These are phyloP conservation scores for Parnassius apollo DNA, from an alignment of 2,888 invertebrate species.

Conservation along the genomic window DNA sequence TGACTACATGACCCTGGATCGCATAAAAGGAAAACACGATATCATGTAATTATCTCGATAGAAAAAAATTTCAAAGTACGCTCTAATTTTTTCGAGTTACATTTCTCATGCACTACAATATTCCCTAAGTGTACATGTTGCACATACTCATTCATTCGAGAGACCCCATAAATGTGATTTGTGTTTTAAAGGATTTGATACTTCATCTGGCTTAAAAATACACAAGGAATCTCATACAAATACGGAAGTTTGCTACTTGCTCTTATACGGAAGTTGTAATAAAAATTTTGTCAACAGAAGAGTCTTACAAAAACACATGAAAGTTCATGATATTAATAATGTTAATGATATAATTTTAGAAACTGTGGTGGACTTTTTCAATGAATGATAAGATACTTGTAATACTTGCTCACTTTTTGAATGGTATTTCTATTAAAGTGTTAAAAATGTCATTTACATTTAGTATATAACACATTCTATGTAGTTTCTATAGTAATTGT, in stretches of 20 bases:
- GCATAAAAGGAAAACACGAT: too few relatives aligned
- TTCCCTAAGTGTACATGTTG: conserved; percentile 65
- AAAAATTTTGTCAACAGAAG: conserved; percentile 65
- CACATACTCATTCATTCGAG: conserved; percentile 65
- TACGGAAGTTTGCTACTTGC: conserved; percentile 58
- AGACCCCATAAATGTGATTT: conserved; percentile 68
- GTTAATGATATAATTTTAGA: conserved; percentile 63
- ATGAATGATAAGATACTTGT: conserved; percentile 43
- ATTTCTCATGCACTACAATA: too few relatives aligned
- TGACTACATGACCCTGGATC: too few relatives aligned
- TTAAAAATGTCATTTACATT: too few relatives aligned
- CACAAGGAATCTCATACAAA: conserved; percentile 63
- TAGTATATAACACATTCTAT: too few relatives aligned
- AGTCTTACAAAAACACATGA: conserved; percentile 67
- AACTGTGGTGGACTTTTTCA: conserved; percentile 60
- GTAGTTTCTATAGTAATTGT: too few relatives aligned
- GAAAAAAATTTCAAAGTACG: too few relatives aligned
- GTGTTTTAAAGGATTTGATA: conserved; percentile 71
- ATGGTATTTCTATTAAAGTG: too few relatives aligned
- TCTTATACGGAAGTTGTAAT: too few relatives aligned
- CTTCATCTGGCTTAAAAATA: conserved; percentile 58
- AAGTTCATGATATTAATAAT: conserved; percentile 60
- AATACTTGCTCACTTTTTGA: too few relatives aligned
- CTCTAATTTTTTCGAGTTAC: too few relatives aligned
- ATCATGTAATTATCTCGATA: too few relatives aligned